Conservation (phyloP, 2,113 vertebrate species). For the Macaca nemestrina region DNA sequence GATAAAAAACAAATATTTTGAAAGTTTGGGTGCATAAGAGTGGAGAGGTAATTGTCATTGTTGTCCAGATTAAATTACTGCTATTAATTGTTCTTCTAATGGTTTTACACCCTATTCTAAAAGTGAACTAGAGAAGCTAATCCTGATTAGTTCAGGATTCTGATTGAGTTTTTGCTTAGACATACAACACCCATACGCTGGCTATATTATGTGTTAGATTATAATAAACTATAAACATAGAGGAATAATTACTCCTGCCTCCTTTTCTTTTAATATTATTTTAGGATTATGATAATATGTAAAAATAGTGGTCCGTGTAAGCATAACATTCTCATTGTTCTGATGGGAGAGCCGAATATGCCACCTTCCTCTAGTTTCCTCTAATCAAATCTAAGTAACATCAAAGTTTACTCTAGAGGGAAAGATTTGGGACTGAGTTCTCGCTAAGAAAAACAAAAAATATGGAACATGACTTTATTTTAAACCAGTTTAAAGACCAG, state of each 20-base stretch:
- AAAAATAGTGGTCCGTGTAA: neutral
- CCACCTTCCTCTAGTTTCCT: neutral
- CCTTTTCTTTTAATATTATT: neutral
- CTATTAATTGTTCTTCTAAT: neutral
- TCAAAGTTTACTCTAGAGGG: neutral
- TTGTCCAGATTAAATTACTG: conserved; percentile 1
- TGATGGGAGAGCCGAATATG: neutral
- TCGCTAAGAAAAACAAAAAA: neutral
- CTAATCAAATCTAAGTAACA: neutral
- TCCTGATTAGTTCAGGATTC: neutral
- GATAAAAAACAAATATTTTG: neutral
- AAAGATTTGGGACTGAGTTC: neutral
- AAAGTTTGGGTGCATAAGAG: neutral
- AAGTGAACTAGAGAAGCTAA: neutral
- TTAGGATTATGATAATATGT: conserved; percentile 1
- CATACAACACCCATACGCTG: neutral
- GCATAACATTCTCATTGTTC: neutral
- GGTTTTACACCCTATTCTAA: neutral
- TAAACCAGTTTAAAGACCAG: neutral
- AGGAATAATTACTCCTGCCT: neutral
- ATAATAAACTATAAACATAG: neutral
- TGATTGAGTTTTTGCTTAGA: neutral
- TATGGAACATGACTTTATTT: neutral
- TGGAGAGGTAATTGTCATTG: neutral
- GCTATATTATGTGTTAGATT: neutral